Evolutionary conservation across 2,888 invertebrate species (phyloP).

Genomic region (Thalpophila matura): DNA sequence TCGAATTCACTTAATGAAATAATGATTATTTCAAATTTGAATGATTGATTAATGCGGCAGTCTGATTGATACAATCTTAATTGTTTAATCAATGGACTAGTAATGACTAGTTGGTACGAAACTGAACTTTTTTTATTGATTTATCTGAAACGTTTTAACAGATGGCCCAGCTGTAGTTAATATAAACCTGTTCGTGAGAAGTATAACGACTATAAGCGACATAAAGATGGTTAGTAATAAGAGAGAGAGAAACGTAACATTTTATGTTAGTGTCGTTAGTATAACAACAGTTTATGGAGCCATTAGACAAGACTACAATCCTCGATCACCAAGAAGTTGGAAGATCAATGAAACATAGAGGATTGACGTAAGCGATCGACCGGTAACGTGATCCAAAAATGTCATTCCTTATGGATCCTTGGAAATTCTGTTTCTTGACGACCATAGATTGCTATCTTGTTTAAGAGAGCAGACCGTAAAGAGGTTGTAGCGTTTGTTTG

Average conservation of each 20-base stretch:
- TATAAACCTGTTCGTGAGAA: conserved; percentile 99
- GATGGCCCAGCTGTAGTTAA: conserved; percentile 99
- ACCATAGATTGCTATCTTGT: conserved; percentile 27
- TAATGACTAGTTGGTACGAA: conserved; percentile 13
- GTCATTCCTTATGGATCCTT: conserved; percentile 27
- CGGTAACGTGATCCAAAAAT: not conserved
- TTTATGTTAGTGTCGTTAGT: conserved; percentile 52
- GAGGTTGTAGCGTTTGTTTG: conserved; percentile 65
- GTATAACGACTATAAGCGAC: conserved; percentile 99
- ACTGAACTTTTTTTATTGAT: conserved; percentile 40
- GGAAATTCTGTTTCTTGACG: conserved; percentile 10
- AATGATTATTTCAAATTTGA: conserved; percentile 11
- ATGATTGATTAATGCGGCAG: conserved; percentile 23
- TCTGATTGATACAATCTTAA: conserved; percentile 25
- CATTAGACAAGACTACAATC: conserved; percentile 12
- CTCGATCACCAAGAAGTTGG: conserved; percentile 16
- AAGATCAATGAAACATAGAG: conserved; percentile 24
- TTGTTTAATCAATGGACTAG: conserved; percentile 22
- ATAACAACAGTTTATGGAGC: conserved; percentile 20
- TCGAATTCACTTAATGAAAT: conserved; percentile 20
- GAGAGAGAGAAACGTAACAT: conserved; percentile 18
- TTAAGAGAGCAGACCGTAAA: conserved; percentile 25
- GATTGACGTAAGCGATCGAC: not conserved
- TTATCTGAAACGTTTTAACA: conserved; percentile 83
- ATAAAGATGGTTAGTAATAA: conserved; percentile 98